A percentile compares a stretch with the other conserved stretches of the same genome.
Evolutionary conservation across 1,140 invertebrate genomes (phyloP).

Genomic region (Drosophila tsacasi): DNA sequence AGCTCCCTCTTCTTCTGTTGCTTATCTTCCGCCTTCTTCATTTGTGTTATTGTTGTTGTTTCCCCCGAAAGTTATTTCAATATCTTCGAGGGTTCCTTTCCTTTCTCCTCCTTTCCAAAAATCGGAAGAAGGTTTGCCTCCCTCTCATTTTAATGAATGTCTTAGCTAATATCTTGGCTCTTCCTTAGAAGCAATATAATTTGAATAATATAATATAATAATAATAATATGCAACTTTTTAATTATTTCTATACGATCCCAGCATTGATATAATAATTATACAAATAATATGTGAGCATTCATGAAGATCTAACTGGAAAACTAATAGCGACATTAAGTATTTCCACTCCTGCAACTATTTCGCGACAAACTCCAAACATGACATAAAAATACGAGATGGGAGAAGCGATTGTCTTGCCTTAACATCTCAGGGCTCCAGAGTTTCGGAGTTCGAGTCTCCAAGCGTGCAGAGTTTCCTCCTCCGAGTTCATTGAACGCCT

Average conservation of each 20-base stretch:
- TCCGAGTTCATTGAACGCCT: slow-evolving; percentile 77
- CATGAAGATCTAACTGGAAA: background rate
- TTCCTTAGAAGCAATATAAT: no score
- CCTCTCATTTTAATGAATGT: slow-evolving; percentile 18
- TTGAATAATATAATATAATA: no score
- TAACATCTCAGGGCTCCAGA: slow-evolving; percentile 15
- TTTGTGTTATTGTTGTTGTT: slow-evolving; percentile 37
- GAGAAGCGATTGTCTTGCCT: slow-evolving; percentile 41
- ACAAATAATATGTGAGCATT: no score
- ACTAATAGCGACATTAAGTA: background rate
- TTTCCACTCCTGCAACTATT: background rate
- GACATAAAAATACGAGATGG: slow-evolving; percentile 11
- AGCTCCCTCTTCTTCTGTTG: slow-evolving; percentile 8
- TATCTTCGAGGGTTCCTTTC: slow-evolving; percentile 48
- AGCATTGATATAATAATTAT: no score
- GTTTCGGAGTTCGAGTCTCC: slow-evolving; percentile 18
- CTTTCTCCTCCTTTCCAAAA: background rate
- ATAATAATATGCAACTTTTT: no score
- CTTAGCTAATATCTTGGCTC: slow-evolving; percentile 6
- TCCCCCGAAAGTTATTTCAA: slow-evolving; percentile 69
- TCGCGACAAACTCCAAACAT: slow-evolving; percentile 38
- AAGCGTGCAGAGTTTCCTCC: slow-evolving; percentile 36
- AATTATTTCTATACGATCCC: no score
- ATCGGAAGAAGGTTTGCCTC: background rate
- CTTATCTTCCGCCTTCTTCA: slow-evolving; percentile 67